Evolutionary conservation across 2,113 vertebrate species (phyloP), one percentile per base, ranked within the genome.

Genomic region (Dipodomys ordii): DNA sequence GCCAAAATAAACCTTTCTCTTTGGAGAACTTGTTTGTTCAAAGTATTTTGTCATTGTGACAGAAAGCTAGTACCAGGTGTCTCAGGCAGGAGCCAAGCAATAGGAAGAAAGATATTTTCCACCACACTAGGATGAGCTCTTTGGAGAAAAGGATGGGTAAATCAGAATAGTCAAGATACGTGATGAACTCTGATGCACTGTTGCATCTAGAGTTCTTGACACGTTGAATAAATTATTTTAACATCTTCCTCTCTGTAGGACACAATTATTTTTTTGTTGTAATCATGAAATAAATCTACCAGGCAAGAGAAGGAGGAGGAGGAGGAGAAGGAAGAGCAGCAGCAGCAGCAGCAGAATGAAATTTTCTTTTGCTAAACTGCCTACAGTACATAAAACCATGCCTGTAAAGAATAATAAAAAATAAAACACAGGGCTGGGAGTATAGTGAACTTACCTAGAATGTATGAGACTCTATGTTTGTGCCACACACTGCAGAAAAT

Each of bases 221-320:
- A 53, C 30, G 18, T 2, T 0, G 0, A 83, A 20, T 28, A 10
- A 72, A 73, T 27, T 32, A n/a, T 39, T 73, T 60, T 44, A 78
- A 73, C 11, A 79, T 4, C 20, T 25, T 71, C 7, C 28, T 60
- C 69, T 78, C 22, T 15, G 64, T 3, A 68, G 53, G 15, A 44
- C 77, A 95, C 65, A 39, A 30, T 19, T 91, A 57, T 44, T 76
- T 83, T 53, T 86, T 60, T 87, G 20, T 53, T 79, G 32, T 49
- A 83, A 67, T 68, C 78, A 72, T 69, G 1, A 87, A 94, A 89
- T 68, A 84, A 89, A 77, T 8, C n/a, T 49, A 83, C 57, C 68
- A 82, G 53, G 53, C 53, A 57, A 57, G 12, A 57, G 53, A 16
- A 57, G 53, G 53, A 57, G 12, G 53, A 57, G 53, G 53, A 57